Percentiles rank a stretch among this genome's conserved stretches.
phyloP scores from a whole-genome alignment of 1,140 invertebrate species.

The Drosophila mayri region DNA sequence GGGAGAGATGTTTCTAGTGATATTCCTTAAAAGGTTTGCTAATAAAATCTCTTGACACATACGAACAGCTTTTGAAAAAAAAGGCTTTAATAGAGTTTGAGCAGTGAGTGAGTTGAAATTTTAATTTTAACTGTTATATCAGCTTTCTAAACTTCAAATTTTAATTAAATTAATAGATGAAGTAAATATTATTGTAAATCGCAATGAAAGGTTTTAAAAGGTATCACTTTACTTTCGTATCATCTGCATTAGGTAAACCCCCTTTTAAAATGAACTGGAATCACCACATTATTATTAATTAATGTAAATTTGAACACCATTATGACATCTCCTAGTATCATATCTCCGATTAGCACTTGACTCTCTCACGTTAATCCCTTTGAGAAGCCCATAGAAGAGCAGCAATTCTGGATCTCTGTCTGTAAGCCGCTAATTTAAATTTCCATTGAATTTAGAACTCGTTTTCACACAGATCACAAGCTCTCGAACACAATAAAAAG shows the following conservation, averaged over 20 bases:
- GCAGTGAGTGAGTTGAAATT: neutral
- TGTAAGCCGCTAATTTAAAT: constrained; percentile 26
- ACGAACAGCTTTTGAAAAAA: neutral
- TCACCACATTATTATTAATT: neutral
- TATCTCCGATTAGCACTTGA: constrained; percentile 17
- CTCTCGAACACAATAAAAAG: constrained; percentile 60
- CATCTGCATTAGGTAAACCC: neutral
- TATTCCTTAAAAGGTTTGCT: neutral
- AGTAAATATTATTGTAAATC: no score
- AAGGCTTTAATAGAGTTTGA: neutral
- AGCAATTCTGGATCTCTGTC: neutral
- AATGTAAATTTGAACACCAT: neutral
- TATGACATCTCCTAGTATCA: no score
- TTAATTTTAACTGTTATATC: no score
- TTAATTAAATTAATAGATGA: neutral
- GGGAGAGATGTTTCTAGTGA: neutral
- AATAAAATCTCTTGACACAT: neutral
- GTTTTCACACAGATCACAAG: constrained; percentile 61
- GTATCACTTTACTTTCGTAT: no score
- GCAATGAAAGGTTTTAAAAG: neutral
- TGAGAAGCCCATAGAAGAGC: constrained; percentile 35
- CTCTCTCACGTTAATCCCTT: constrained; percentile 14
- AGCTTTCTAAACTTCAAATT: neutral
- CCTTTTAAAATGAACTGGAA: neutral
- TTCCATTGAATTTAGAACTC: constrained; percentile 69